Evolutionary conservation across 2,888 invertebrate genomes (phyloP).

Genomic region (Boloria euphrosyne): DNA sequence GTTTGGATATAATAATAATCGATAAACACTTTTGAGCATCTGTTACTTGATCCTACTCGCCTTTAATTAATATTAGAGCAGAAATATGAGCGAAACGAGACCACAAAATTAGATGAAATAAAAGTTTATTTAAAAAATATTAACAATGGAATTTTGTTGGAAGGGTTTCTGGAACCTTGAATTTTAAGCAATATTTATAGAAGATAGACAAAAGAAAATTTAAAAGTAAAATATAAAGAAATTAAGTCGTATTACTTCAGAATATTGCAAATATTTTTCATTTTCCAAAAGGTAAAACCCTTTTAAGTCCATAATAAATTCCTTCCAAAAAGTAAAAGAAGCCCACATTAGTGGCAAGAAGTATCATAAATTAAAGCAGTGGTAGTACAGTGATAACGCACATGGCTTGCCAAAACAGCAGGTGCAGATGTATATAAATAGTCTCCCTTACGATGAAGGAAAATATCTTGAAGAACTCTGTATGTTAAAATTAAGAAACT

Average conservation of each 20-base stretch:
- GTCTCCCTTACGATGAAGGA: too few species aligned
- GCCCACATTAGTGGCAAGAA: too few species aligned
- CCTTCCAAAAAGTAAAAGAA: too few species aligned
- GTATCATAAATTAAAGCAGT: too few species aligned
- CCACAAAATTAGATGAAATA: constrained; percentile 52
- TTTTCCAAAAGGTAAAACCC: too few species aligned
- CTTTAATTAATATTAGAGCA: constrained; percentile 72
- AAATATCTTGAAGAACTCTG: too few species aligned
- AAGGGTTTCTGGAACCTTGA: background rate
- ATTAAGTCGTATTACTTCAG: background rate
- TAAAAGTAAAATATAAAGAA: background rate
- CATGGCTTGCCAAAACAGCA: too few species aligned
- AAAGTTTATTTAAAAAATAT: constrained; percentile 16
- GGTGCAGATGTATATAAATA: too few species aligned
- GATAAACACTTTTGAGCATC: constrained; percentile 55
- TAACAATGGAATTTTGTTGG: background rate
- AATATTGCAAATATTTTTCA: too few species aligned
- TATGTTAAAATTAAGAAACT: too few species aligned
- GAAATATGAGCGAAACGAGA: constrained; percentile 64
- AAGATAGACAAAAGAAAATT: background rate
- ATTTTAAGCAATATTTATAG: background rate
- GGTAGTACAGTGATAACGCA: too few species aligned
- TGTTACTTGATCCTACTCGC: constrained; percentile 54
- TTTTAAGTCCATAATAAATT: too few species aligned
- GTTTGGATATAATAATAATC: constrained; percentile 21